phyloP scores from a whole-genome alignment of 2,797 vertebrate genomes.

The Podargus strigoides region DNA sequence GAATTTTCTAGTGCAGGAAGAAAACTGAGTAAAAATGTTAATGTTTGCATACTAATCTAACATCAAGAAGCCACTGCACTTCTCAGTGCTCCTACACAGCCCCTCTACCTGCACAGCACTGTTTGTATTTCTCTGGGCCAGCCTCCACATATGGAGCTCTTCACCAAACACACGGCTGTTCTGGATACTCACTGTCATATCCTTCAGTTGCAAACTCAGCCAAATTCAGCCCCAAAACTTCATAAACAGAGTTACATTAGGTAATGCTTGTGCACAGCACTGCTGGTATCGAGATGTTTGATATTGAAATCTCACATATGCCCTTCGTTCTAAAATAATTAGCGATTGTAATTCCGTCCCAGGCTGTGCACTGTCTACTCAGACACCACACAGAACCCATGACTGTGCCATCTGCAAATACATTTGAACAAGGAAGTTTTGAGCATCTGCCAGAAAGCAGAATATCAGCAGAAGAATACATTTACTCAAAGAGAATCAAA shows the following conservation, averaged over 20 bases:
- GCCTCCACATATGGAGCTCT: fast-evolving
- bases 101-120: background rate
- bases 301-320: constrained; percentile 43
- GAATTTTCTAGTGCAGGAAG: background rate
- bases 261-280: background rate
- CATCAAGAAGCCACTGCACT: background rate
- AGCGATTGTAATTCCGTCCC: constrained; percentile 5
- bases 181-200: background rate
- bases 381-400: constrained; percentile 5
- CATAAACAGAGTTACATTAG: background rate
- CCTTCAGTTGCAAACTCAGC: background rate
- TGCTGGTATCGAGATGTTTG: background rate
- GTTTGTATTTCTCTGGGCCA: background rate
- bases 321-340: constrained; percentile 25
- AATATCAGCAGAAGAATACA: constrained; percentile 40
- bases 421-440: constrained; percentile 32
- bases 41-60: background rate
- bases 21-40: background rate
- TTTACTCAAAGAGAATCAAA: constrained; percentile 33
- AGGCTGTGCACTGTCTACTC: constrained; percentile 3
- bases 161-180: background rate
- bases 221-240: background rate
- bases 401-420: constrained; percentile 41
- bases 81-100: background rate
- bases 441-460: constrained; percentile 44